A percentile compares a stretch with the other conserved stretches of the same genome.
phyloP scores from a whole-genome alignment of 2,888 invertebrate species.

The Oxyscelio sp. region DNA sequence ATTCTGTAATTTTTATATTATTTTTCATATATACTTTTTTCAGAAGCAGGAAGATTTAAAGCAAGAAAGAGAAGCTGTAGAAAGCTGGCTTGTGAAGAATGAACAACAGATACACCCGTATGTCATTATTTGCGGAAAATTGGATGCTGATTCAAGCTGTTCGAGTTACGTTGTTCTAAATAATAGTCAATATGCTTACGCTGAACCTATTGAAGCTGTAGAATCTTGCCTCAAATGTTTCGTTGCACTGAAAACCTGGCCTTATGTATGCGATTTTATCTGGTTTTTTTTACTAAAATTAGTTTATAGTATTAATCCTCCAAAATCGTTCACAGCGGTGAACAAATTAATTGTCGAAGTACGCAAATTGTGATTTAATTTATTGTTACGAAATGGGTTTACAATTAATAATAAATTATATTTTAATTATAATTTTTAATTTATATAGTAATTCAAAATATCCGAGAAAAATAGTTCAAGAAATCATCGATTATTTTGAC shows the following conservation, averaged over 20 bases:
- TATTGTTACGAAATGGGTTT: no score
- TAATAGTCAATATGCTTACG: background rate
- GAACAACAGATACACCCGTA: conserved; percentile 8
- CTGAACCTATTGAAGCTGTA: conserved; percentile 12
- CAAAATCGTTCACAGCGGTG: background rate
- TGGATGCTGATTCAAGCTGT: background rate
- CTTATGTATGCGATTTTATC: conserved; percentile 6
- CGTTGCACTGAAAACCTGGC: background rate
- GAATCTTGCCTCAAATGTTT: conserved; percentile 32
- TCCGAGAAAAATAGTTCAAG: conserved; percentile 22
- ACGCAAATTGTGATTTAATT: no score
- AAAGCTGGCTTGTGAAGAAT: background rate
- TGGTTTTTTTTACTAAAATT: conserved; percentile 18
- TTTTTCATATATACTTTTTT: no score
- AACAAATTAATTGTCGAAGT: conserved; percentile 15
- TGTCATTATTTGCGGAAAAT: conserved; percentile 12
- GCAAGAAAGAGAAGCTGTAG: conserved; percentile 3
- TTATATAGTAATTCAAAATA: conserved; percentile 7
- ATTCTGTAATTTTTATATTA: no score
- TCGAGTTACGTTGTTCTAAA: conserved; percentile 13
- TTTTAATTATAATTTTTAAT: conserved; percentile 10
- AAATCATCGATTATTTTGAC: conserved; percentile 17
- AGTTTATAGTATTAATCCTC: conserved; percentile 4
- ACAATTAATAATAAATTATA: conserved; percentile 1
- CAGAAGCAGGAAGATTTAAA: no score